Evolutionary conservation across 2,888 invertebrate species (phyloP), one percentile per base, ranked within the genome.

Genomic region (Junonia oenone): DNA sequence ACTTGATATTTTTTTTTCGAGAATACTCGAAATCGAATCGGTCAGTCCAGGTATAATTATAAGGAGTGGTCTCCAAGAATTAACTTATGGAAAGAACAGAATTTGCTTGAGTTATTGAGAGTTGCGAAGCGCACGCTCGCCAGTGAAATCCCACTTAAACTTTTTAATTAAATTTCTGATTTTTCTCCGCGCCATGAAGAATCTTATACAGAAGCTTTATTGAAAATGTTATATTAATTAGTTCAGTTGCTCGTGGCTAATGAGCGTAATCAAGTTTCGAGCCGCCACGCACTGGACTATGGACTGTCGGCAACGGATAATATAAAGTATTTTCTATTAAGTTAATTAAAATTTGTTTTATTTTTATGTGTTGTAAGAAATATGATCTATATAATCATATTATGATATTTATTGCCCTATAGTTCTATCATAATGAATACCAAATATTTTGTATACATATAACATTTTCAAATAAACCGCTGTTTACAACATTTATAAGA

Each of bases 81-180:
- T 49, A 58, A 45, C 45, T 55, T 52, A 51, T 69, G 71, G 72
- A 78, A 78, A 76, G 75, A 80, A 80, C 67, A 78, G 78, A 81
- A 83, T 81, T 77, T 71, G 72, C 70, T 66, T 83, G 81, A 87
- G 79, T 84, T 85, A 87, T 84, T 79, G 78, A 73, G 75, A 58
- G 76, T 73, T 69, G 71, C 72, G 68, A 68, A 72, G 76, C 77
- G 80, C 75, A 80, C 81, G 79, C 72, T 77, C 77, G 71, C 74
- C 84, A 80, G 87, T 87, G 84, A 84, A 88, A 89, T 87, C 81
- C 88, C 88, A 86, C 89, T 88, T 85, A 73, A 89, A 89, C 87
- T 88, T 89, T 89, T 89, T 86, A 90, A 87, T 89, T 88, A 89
- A 89, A 86, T 88, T 89, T 88, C 76, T 67, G 79, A 81, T 88